Evolutionary conservation across 2,797 vertebrate genomes (phyloP), one percentile per base, ranked within the genome.

Genomic region (Bradypodion pumilum): DNA sequence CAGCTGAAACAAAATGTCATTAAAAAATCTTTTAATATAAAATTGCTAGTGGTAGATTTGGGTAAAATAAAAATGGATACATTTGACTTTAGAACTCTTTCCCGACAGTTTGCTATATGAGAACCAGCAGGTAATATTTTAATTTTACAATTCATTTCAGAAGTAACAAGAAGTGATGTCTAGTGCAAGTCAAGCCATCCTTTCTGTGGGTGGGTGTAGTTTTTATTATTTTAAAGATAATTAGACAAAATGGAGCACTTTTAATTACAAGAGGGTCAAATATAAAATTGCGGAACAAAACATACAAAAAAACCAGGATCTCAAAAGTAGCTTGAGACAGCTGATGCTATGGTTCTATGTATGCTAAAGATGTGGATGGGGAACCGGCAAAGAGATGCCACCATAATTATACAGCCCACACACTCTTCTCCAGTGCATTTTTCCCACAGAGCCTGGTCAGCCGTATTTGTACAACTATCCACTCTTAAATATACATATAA

Each of bases 401-500:
- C 42, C 79, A 76, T 25, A 62, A 37, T 44, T 62, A 46, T n/a
- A 37, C 35, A 65, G 29, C 37, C n/a, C 78, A 60, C 40, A 65
- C 73, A 69, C n/a, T 40, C 21, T 25, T 52, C 76, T 72, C 44
- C 79, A 81, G 65, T 49, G 59, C 7, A 49, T 40, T 40, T 70
- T 60, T 70, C 16, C 25, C 37, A 49, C 35, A 49, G 60, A 78
- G 40, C 65, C 8, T 46, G 42, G 49, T 32, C 76, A 62, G 69
- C 62, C 52, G 69, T 37, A 74, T 83, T n/a, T 69, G 32, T 68
- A 63, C 69, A 80, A 83, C 81, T 87, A 49, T 83, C 83, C 42
- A 76, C 79, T 85, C 74, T 85, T 85, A 85, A 85, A 85, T 81
- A 81, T 25, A 85, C 76, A 81, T 25, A 70, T 62, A 85, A 27